Evolutionary conservation across 2,797 vertebrate genomes (phyloP).

Genomic region (Acestrorhynchus altus): DNA sequence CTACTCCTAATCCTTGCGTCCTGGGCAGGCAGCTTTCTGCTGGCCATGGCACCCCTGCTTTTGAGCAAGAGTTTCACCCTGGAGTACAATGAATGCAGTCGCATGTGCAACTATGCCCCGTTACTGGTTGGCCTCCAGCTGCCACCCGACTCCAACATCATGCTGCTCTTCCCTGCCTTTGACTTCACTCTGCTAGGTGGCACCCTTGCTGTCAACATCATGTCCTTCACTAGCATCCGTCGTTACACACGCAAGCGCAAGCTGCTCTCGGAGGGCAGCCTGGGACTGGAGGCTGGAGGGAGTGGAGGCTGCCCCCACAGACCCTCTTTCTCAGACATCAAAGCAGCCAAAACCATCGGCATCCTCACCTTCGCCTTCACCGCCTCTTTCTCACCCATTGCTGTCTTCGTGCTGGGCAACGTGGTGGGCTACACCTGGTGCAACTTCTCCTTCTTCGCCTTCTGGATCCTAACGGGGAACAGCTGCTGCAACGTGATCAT

Average conservation of each 20-base stretch:
- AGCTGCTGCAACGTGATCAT: slow-evolving; percentile 88
- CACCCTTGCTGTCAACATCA: slow-evolving; percentile 78
- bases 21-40: slow-evolving; percentile 79
- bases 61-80: slow-evolving; percentile 77
- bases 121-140: slow-evolving; percentile 60
- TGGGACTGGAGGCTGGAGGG: slow-evolving; percentile 61
- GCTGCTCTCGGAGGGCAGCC: slow-evolving; percentile 76
- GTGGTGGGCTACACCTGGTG: slow-evolving; percentile 86
- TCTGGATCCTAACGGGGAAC: slow-evolving; percentile 86
- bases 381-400: slow-evolving; percentile 82
- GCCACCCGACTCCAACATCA: slow-evolving; percentile 72
- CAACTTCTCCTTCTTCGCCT: slow-evolving; percentile 86
- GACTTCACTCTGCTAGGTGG: slow-evolving; percentile 81
- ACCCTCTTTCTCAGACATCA: slow-evolving; percentile 85
- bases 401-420: slow-evolving; percentile 83
- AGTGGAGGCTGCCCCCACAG: slow-evolving; percentile 68
- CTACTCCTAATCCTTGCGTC: slow-evolving; percentile 78
- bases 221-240: slow-evolving; percentile 82
- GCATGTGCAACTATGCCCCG: slow-evolving; percentile 85
- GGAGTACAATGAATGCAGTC: slow-evolving; percentile 85
- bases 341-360: slow-evolving; percentile 85
- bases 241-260: slow-evolving; percentile 78
- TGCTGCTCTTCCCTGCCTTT: slow-evolving; percentile 83
- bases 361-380: slow-evolving; percentile 84
- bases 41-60: slow-evolving; percentile 78